Conservation (phyloP, 2,888 invertebrate genomes). For the Oligia strigilis region DNA sequence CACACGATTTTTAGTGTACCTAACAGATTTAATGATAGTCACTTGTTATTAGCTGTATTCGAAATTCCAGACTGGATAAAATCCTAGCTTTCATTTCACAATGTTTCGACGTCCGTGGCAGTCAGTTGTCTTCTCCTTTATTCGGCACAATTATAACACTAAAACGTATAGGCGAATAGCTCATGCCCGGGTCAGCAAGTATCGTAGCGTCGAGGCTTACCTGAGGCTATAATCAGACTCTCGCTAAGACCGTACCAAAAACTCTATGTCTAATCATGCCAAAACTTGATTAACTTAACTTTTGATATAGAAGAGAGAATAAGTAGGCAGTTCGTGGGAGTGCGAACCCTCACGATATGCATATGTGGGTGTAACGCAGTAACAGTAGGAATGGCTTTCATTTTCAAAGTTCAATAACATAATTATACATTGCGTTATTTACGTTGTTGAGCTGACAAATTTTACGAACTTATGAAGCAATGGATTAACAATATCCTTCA, state of each 20-base stretch:
- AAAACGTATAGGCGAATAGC: not conserved
- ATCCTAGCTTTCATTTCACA: slow-evolving; percentile 6
- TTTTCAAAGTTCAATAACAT: not conserved
- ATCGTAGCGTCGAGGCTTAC: not conserved
- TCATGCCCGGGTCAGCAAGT: not conserved
- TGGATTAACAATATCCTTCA: not conserved
- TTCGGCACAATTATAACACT: not conserved
- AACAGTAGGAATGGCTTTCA: not conserved
- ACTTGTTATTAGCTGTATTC: not conserved
- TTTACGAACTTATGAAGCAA: too few relatives aligned
- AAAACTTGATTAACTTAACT: not conserved
- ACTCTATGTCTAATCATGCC: not conserved
- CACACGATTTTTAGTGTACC: not conserved
- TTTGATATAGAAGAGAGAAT: not conserved
- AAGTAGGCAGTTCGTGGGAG: not conserved
- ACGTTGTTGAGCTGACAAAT: not conserved
- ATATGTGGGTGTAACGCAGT: not conserved
- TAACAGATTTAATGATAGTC: not conserved
- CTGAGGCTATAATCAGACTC: not conserved
- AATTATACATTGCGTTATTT: not conserved
- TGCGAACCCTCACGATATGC: not conserved
- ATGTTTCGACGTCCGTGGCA: not conserved
- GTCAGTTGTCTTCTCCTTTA: not conserved
- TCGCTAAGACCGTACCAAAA: not conserved
- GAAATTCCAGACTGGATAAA: slow-evolving; percentile 6